These are phyloP conservation scores for Hydraecia micacea DNA, from an alignment of 2,888 invertebrate species.

Conservation along the genomic window DNA sequence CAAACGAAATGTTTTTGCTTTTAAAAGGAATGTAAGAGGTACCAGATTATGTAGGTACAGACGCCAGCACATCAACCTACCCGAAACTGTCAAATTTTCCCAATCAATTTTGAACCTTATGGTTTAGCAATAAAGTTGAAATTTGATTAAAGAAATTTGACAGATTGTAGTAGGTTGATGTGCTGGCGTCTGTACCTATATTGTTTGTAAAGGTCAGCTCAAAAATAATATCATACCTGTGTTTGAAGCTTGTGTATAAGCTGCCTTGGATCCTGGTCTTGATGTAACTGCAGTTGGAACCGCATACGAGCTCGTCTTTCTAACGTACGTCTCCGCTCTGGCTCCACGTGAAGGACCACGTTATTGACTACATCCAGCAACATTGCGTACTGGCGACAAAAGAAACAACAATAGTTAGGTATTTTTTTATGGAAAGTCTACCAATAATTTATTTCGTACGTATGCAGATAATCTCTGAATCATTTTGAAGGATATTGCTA, in stretches of 20 bases:
- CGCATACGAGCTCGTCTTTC: constrained; percentile 97
- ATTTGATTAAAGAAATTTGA: too few species aligned
- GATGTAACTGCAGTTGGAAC: constrained; percentile 97
- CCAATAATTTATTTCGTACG: neutral
- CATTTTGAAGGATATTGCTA: too few species aligned
- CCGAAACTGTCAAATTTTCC: too few species aligned
- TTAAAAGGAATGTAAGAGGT: neutral
- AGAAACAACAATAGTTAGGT: neutral
- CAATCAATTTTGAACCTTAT: too few species aligned
- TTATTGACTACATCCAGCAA: constrained; percentile 99
- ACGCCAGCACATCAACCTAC: too few species aligned
- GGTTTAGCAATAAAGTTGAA: too few species aligned
- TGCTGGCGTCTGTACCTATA: too few species aligned
- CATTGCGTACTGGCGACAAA: constrained; percentile 95
- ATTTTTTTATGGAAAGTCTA: neutral
- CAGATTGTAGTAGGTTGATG: too few species aligned
- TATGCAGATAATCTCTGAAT: too few species aligned
- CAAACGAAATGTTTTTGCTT: neutral
- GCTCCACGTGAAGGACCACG: constrained; percentile 98
- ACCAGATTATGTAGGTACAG: neutral
- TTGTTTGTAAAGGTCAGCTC: too few species aligned
- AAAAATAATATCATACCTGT: constrained; percentile 85
- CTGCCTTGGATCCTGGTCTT: constrained; percentile 96
- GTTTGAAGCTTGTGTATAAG: constrained; percentile 98
- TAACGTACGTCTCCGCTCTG: constrained; percentile 97